Evolutionary conservation across 2,113 vertebrate species (phyloP).

Genomic region (Caranx ignobilis): DNA sequence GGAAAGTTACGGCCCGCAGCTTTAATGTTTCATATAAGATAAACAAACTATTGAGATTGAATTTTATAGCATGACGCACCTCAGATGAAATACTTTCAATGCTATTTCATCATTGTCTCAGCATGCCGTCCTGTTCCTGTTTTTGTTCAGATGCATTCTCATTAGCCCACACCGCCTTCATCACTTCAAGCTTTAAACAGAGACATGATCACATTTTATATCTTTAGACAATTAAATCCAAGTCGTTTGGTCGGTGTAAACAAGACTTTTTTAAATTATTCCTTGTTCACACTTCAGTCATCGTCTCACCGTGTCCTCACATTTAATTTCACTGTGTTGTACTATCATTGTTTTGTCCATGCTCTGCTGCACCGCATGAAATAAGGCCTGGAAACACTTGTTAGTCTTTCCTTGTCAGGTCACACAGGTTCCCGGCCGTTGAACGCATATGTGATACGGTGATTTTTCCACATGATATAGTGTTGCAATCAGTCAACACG

Average conservation of each 20-base stretch:
- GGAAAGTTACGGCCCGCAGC: background rate
- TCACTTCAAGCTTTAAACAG: background rate
- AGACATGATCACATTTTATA: background rate
- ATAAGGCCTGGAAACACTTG: constrained; percentile 25
- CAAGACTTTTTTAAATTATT: background rate
- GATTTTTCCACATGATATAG: constrained; percentile 61
- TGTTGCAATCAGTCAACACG: constrained; percentile 38
- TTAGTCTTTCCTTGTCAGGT: constrained; percentile 33
- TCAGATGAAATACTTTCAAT: background rate
- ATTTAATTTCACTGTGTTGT: constrained; percentile 36
- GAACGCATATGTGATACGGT: constrained; percentile 25
- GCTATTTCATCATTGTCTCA: constrained; percentile 8
- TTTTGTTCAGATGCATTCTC: constrained; percentile 1
- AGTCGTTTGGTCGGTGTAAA: constrained; percentile 2
- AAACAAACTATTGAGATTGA: background rate
- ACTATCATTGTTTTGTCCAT: constrained; percentile 10
- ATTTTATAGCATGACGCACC: background rate
- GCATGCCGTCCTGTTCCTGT: constrained; percentile 3
- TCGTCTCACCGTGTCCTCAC: constrained; percentile 30
- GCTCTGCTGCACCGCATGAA: constrained; percentile 5
- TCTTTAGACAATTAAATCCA: background rate
- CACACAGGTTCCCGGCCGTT: constrained; percentile 2
- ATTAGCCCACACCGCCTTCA: background rate
- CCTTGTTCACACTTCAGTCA: constrained; percentile 10
- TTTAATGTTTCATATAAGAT: background rate